Conservation (phyloP, 2,797 vertebrate species). For the Phoebastria nigripes region DNA sequence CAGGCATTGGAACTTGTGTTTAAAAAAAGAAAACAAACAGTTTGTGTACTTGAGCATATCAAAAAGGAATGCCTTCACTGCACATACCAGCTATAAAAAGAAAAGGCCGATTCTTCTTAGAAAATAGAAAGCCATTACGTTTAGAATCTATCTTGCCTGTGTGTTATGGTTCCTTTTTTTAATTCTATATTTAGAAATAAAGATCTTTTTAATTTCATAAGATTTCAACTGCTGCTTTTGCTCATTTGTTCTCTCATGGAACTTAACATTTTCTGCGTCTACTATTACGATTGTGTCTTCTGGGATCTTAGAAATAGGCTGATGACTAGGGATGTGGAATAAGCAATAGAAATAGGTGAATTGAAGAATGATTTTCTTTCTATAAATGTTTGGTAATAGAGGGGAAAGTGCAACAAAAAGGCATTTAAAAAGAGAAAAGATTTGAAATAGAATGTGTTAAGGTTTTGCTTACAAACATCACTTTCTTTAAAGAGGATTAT, state of each 20-base stretch:
- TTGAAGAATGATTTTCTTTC: not conserved
- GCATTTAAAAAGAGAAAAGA: not conserved
- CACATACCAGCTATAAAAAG: not conserved
- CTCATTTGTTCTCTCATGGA: not conserved
- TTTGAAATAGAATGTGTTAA: not conserved
- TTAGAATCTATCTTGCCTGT: not conserved
- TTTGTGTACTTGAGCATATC: not conserved
- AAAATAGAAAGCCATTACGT: not conserved
- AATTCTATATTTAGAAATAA: not conserved
- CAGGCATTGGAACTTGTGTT: not conserved
- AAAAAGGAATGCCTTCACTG: not conserved
- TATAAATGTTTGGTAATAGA: not conserved
- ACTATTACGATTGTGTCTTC: not conserved
- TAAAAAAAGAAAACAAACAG: not conserved
- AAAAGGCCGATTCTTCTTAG: not conserved
- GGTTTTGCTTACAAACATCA: not conserved
- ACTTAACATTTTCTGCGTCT: not conserved
- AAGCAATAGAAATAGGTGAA: not conserved
- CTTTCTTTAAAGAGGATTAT: not conserved
- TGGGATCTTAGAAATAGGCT: not conserved
- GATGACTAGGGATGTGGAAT: not conserved
- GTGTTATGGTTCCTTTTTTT: not conserved
- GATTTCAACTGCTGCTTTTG: not conserved
- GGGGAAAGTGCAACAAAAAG: conserved; percentile 27
- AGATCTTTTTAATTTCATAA: not conserved